Base-by-base conservation (phyloP, 2,888 invertebrate genomes). In the Podabrus alpinus region DNA sequence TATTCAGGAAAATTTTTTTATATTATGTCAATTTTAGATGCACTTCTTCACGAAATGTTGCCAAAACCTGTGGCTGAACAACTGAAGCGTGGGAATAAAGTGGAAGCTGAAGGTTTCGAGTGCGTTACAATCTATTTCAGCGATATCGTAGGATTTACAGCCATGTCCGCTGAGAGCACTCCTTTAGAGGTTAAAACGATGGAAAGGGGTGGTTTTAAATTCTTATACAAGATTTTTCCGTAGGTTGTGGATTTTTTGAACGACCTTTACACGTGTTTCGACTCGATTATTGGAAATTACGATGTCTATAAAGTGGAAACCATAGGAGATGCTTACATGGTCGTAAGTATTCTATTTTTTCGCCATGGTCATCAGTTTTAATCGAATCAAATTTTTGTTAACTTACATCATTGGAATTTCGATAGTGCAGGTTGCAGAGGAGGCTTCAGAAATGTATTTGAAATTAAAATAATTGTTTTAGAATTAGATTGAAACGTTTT, bases 281-380 rank as follows among this genome's bases (percentile, higher is more conserved):
- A 98, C 86, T 96, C 96, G 0, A 97, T 96, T 78, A 94, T 98
- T 82, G 97, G 95, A 82, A 93, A 95, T 86, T 97, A 95, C 84
- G 96, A 97, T 83, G 96, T 96, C 0, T 97, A 97, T 87, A 98
- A 98, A 89, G 97, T 97, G 69, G 95, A 95, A 87, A 95, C 95
- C 0, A 96, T 96, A 72, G 96, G 96, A 2, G 96, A 96, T 85
- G 96, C 96, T 1, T 97, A 96, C 83, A 96, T 96, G 96, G 96
- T 96, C 86, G 95, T 94, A 86, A 90, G 92, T 90, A 17, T 17
- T 59, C 7, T 16, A 68, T 68, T 3, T 66, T 19, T 24, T n/a
- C 2, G n/a, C n/a, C n/a, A n/a, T n/a, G n/a, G n/a, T n/a, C n/a
- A n/a, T n/a, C n/a, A n/a, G n/a, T n/a, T n/a, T n/a, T n/a, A n/a